Conservation (phyloP, 1,140 invertebrate species). For the Pomacea maculata region DNA sequence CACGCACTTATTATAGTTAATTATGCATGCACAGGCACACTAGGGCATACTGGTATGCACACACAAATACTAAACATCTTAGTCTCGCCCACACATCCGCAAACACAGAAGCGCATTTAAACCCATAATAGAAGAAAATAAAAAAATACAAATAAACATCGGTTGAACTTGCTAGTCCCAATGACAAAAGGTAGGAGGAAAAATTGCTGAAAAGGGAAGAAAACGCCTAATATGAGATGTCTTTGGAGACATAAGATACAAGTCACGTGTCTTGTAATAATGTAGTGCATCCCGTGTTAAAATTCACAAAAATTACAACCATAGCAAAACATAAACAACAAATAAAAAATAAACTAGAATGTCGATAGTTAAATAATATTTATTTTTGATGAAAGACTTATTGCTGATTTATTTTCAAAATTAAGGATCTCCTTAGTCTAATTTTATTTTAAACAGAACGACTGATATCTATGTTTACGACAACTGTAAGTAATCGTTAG, state of each 20-base stretch:
- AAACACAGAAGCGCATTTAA: not conserved
- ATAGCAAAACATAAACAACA: too few relatives aligned
- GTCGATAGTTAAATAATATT: not conserved
- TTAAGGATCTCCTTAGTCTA: not conserved
- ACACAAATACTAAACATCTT: not conserved
- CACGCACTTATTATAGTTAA: not conserved
- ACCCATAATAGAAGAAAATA: not conserved
- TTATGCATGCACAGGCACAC: not conserved
- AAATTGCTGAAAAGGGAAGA: too few relatives aligned
- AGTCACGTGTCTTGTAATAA: not conserved
- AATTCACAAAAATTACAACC: too few relatives aligned
- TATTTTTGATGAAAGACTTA: not conserved
- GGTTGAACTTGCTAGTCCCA: not conserved
- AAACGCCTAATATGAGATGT: not conserved
- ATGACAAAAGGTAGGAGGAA: not conserved
- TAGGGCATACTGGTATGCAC: not conserved
- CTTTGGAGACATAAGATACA: not conserved
- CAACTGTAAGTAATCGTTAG: too few relatives aligned
- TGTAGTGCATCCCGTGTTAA: not conserved
- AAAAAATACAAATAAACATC: not conserved
- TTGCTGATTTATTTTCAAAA: not conserved
- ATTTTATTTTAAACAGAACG: not conserved
- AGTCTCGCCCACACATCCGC: not conserved
- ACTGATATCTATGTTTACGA: too few relatives aligned
- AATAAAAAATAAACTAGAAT: too few relatives aligned